Percentiles rank a stretch among this genome's conserved stretches.
phyloP scores from a whole-genome alignment of 37 sponge, comb jelly and placozoan genomes.

The Mnemiopsis leidyi region DNA sequence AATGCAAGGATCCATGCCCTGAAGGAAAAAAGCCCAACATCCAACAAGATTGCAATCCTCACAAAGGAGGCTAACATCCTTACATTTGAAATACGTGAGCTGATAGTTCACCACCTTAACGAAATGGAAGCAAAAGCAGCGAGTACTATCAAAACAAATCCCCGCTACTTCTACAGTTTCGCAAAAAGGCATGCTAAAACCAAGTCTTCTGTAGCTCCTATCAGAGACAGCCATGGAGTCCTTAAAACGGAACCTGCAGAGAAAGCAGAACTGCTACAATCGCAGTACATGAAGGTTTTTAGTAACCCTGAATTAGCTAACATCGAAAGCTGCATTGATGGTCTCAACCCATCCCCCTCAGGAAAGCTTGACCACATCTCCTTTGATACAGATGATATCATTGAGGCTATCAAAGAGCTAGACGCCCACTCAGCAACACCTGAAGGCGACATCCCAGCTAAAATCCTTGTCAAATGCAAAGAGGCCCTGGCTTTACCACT shows the following conservation, averaged over 20 bases:
- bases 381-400: background rate
- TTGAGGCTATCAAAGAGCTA: background rate
- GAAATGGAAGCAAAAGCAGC: background rate
- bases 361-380: background rate
- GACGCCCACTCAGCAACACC: background rate
- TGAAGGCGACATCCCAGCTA: background rate
- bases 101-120: background rate
- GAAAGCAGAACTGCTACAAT: background rate
- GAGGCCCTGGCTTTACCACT: background rate
- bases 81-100: background rate
- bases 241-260: background rate
- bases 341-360: background rate
- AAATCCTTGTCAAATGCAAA: background rate
- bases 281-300: background rate
- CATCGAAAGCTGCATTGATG: background rate
- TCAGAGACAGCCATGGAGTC: background rate
- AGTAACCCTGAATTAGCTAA: background rate
- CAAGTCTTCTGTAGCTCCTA: background rate
- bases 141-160: background rate
- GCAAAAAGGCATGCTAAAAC: conserved; percentile 10
- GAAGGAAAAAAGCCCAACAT: background rate
- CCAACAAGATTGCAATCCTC: background rate
- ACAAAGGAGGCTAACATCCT: background rate
- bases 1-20: background rate
- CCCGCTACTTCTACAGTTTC: background rate